Percentiles rank a stretch among this genome's conserved stretches.
phyloP scores from a whole-genome alignment of 2,797 vertebrate species.

The Cossypha dichroa region DNA sequence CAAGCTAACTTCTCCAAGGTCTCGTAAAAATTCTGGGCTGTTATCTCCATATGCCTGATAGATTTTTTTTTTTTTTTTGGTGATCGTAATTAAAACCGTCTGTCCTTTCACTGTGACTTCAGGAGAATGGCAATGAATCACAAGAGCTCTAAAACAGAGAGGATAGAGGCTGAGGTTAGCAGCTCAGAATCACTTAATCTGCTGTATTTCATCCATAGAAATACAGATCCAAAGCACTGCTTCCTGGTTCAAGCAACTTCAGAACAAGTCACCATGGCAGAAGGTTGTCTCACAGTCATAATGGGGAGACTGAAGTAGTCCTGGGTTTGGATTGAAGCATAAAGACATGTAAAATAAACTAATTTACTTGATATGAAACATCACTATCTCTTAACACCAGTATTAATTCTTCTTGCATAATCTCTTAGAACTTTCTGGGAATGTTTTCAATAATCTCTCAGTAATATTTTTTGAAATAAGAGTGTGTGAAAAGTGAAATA shows the following conservation, averaged over 20 bases:
- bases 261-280: not conserved
- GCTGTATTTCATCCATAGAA: slow-evolving; percentile 38
- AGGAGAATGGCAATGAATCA: slow-evolving; percentile 71
- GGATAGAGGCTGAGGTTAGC: slow-evolving; percentile 29
- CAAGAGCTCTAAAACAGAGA: slow-evolving; percentile 26
- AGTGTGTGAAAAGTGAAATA: not conserved
- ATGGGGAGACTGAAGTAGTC: not conserved
- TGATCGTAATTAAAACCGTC: slow-evolving; percentile 62
- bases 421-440: not conserved
- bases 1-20: slow-evolving; percentile 50
- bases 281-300: not conserved
- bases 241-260: not conserved
- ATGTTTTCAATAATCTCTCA: not conserved
- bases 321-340: not conserved
- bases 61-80: slow-evolving; percentile 41
- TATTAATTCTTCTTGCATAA: not conserved
- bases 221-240: not conserved
- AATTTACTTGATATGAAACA: not conserved
- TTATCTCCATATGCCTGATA: slow-evolving; percentile 62
- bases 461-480: not conserved
- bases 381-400: not conserved
- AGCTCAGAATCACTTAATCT: slow-evolving; percentile 40
- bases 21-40: slow-evolving; percentile 61
- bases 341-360: not conserved
- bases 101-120: slow-evolving; percentile 59